These are phyloP conservation scores for Dolichotis patagonum DNA, from an alignment of 2,113 vertebrate species.

Conservation along the genomic window DNA sequence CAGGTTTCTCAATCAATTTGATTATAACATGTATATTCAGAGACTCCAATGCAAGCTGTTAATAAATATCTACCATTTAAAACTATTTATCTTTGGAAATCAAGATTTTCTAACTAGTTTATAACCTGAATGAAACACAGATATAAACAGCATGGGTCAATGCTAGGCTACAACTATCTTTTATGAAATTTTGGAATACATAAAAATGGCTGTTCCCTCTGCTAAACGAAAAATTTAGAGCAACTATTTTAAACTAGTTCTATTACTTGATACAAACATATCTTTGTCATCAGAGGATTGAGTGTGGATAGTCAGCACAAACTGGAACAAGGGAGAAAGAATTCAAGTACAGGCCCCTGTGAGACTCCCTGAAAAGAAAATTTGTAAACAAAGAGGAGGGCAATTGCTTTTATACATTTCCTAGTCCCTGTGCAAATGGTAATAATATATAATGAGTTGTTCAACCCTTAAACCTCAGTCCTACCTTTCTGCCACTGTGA, in stretches of 20 bases:
- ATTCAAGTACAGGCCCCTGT: slow-evolving; percentile 1
- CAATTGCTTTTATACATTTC: slow-evolving; percentile 19
- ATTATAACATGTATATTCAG: slow-evolving; percentile 12
- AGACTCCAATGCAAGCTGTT: slow-evolving; percentile 17
- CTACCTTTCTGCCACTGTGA: slow-evolving; percentile 24
- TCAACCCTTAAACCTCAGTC: slow-evolving; percentile 36
- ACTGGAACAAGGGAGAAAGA: slow-evolving; percentile 16
- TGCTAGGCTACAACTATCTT: background rate
- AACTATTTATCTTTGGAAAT: slow-evolving; percentile 32
- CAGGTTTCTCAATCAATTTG: slow-evolving; percentile 42
- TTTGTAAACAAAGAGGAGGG: slow-evolving; percentile 48
- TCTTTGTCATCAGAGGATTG: background rate
- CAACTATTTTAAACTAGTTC: slow-evolving; percentile 57
- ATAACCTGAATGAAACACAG: slow-evolving; percentile 6
- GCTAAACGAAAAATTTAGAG: slow-evolving; percentile 38
- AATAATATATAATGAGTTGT: slow-evolving; percentile 44
- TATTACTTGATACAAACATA: slow-evolving; percentile 50
- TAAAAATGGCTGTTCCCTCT: slow-evolving; percentile 43
- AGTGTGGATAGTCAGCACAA: slow-evolving; percentile 38
- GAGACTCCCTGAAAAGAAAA: slow-evolving; percentile 16
- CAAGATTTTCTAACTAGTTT: slow-evolving; percentile 28
- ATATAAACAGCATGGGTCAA: slow-evolving; percentile 27
- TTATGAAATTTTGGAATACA: slow-evolving; percentile 22
- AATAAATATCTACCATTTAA: background rate
- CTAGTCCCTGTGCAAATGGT: background rate